These are phyloP conservation scores for Cepaea hortensis DNA, from an alignment of 2,888 invertebrate genomes.

Conservation along the genomic window DNA sequence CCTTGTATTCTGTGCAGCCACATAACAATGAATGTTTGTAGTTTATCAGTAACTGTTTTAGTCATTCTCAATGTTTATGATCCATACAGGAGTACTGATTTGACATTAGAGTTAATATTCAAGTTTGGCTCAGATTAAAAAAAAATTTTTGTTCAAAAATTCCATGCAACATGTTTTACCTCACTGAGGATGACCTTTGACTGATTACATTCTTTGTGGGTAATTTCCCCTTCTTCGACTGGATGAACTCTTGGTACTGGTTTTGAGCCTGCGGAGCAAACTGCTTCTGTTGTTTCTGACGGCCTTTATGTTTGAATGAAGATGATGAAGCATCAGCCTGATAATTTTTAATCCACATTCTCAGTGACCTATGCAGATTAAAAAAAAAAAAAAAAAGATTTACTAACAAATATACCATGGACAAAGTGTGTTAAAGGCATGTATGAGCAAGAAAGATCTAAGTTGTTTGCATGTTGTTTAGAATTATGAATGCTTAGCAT, in stretches of 20 bases:
- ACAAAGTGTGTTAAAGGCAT: too few relatives aligned
- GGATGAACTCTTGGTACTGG: conserved; percentile 42
- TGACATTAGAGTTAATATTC: too few relatives aligned
- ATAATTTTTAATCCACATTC: conserved; percentile 42
- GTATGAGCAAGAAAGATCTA: neutral
- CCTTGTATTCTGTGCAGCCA: too few relatives aligned
- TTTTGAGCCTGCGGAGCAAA: conserved; percentile 33
- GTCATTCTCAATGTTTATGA: too few relatives aligned
- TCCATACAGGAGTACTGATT: too few relatives aligned
- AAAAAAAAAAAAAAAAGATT: neutral
- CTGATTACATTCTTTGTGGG: conserved; percentile 27
- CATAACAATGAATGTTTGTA: too few relatives aligned
- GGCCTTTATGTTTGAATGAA: conserved; percentile 22
- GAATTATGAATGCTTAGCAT: too few relatives aligned
- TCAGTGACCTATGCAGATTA: conserved; percentile 17
- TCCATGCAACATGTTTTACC: conserved; percentile 8
- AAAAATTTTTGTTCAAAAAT: too few relatives aligned
- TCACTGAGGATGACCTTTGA: conserved; percentile 29
- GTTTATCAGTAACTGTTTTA: too few relatives aligned
- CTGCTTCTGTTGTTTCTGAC: conserved; percentile 39
- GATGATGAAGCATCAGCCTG: conserved; percentile 5
- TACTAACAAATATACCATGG: too few relatives aligned
- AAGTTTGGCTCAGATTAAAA: too few relatives aligned
- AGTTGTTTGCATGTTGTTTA: too few relatives aligned
- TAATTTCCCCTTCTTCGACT: conserved; percentile 39